A percentile compares a stretch with the other conserved stretches of the same genome.
Evolutionary conservation across 2,888 invertebrate species (phyloP).

Genomic region (Neuroscelio doddi): DNA sequence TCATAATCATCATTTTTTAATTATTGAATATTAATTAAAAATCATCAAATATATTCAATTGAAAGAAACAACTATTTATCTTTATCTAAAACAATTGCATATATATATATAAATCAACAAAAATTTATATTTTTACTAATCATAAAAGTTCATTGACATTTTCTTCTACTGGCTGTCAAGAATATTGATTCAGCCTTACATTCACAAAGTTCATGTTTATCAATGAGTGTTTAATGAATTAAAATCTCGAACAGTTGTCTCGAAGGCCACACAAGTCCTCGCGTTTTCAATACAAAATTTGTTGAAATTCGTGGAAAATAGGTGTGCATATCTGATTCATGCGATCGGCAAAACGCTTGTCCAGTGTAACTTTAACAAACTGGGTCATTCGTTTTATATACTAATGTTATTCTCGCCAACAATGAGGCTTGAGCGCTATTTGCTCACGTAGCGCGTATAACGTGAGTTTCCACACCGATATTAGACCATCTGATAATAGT

Average conservation of each 20-base stretch:
- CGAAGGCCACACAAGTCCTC: background rate
- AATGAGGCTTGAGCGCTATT: slow-evolving; percentile 44
- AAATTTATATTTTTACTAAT: no score
- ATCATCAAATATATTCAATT: background rate
- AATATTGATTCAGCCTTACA: background rate
- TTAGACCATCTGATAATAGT: slow-evolving; percentile 41
- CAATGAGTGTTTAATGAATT: background rate
- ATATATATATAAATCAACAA: no score
- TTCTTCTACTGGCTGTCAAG: background rate
- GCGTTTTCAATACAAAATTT: slow-evolving; percentile 9
- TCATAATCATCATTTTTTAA: no score
- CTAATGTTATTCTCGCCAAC: slow-evolving; percentile 50
- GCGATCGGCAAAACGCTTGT: slow-evolving; percentile 37
- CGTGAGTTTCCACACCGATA: slow-evolving; percentile 37
- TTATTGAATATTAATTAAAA: no score
- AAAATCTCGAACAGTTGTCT: background rate
- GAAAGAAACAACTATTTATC: background rate
- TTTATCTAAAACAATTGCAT: background rate
- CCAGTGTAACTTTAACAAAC: slow-evolving; percentile 46
- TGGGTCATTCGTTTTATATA: slow-evolving; percentile 51
- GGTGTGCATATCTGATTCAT: slow-evolving; percentile 23
- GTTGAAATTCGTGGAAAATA: slow-evolving; percentile 26
- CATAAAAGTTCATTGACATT: background rate
- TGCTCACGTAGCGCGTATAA: slow-evolving; percentile 33
- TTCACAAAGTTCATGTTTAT: no score